phyloP scores from a whole-genome alignment of 2,113 vertebrate genomes.

The Petrocephalus microphthalmus region DNA sequence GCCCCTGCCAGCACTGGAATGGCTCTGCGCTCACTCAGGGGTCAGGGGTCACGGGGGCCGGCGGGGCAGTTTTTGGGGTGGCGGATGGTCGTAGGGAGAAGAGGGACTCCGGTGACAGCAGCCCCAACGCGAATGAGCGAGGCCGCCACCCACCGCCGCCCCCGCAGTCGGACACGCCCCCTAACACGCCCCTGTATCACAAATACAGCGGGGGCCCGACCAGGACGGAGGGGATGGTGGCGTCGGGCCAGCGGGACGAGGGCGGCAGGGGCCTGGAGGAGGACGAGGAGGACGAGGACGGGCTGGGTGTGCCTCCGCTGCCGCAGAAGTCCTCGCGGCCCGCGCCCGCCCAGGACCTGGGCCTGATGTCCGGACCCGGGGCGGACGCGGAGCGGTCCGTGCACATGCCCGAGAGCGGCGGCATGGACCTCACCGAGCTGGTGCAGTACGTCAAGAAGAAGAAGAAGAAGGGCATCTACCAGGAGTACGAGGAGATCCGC shows the following conservation, averaged over 20 bases:
- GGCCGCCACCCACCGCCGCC: slow-evolving; percentile 59
- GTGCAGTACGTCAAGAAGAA: slow-evolving; percentile 63
- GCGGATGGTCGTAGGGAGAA: neutral
- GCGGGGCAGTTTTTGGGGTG: slow-evolving; percentile 8
- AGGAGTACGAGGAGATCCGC: slow-evolving; percentile 71
- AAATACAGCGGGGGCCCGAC: slow-evolving; percentile 34
- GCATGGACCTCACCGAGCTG: slow-evolving; percentile 56
- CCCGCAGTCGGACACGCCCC: slow-evolving; percentile 68
- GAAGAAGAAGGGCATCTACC: slow-evolving; percentile 69
- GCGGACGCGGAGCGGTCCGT: slow-evolving; percentile 56
- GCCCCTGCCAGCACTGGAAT: slow-evolving; percentile 67
- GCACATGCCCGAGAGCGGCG: slow-evolving; percentile 61
- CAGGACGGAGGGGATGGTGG: slow-evolving; percentile 7
- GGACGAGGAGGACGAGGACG: slow-evolving; percentile 16
- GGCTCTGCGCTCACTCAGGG: slow-evolving; percentile 50
- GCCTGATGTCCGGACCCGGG: slow-evolving; percentile 45
- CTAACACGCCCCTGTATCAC: slow-evolving; percentile 60
- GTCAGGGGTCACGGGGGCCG: slow-evolving; percentile 27
- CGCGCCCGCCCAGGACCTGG: slow-evolving; percentile 47
- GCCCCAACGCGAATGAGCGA: slow-evolving; percentile 55
- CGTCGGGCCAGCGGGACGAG: neutral
- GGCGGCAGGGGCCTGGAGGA: slow-evolving; percentile 1
- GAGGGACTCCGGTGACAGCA: slow-evolving; percentile 24
- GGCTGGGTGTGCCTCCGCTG: slow-evolving; percentile 61
- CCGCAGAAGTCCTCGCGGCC: slow-evolving; percentile 67